Base-by-base conservation (phyloP, 2,113 vertebrate species). In the Odocoileus virginianus region DNA sequence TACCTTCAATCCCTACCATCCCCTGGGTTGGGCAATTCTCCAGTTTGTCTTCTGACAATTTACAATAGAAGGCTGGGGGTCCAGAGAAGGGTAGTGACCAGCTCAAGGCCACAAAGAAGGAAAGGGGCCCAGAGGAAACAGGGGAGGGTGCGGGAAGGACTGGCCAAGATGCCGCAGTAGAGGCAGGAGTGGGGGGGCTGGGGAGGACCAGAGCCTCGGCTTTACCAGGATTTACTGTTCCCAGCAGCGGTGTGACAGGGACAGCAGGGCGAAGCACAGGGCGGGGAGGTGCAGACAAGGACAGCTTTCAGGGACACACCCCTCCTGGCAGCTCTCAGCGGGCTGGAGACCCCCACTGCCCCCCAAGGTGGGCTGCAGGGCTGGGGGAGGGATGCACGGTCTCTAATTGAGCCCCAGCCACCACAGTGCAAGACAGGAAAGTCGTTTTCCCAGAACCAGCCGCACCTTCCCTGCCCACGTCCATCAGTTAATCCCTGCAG, bases 201-300 rank as follows among this genome's bases (percentile, higher is more conserved):
- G 3, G 36, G 71, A 76, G 58, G 71, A 43, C 81, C 10, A 14
- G 82, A 50, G 30, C 87, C 61, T n/a, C 0, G 71, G 96, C 97
- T 98, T 98, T 97, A 89, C 93, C 30, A 11, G 98, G 98, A 98
- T 98, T 98, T 97, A 97, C 97, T 97, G 96, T 98, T 86, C 97
- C 86, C 71, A 11, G 74, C 30, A 50, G 67, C 87, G 27, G 19
- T 0, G 4, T 1, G 21, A 84, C 67, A 57, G 83, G 87, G 87
- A 61, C 78, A 43, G 30, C 2, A 1, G 87, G 84, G 92, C 0
- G 1, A 94, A 45, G 87, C 0, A 6, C 47, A 23, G 57, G 60
- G 25, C 8, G 50, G 95, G 83, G 83, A 57, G 52, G 87, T 19
- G n/a, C 36, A 4, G 89, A 11, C 67, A 94, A 96, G 89, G 85